Evolutionary conservation across 2,888 invertebrate species (phyloP), one percentile per base, ranked within the genome.

Genomic region (Cantharis flavilabris): DNA sequence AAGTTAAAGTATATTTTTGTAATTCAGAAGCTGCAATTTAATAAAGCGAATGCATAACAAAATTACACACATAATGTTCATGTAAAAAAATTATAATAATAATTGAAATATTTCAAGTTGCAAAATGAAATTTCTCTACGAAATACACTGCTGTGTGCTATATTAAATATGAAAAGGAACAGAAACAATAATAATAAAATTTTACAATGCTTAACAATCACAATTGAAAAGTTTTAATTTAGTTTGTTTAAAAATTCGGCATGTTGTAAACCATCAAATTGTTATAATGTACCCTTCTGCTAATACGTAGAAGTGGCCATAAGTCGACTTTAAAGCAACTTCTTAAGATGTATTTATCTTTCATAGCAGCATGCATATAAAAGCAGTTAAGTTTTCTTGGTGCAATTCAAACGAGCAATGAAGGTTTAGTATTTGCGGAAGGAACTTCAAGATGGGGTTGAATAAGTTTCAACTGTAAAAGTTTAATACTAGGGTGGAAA

Each of bases 401-500:
- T 75, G 75, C 75, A 75, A 75, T 75, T 75, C 75, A 70, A 75
- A 76, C 73, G 71, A 77, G 71, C 72, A 77, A 77, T 70, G 64
- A 77, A 72, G 71, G 63, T 71, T 74, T 71, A 71, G 71, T 77
- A 77, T 77, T 75, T 74, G 76, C 65, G 49, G 64, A 74, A 74
- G 77, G 69, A 71, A 49, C 74, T 73, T 63, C 18, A 70, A 64
- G 69, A 69, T 75, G 74, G 69, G 77, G 67, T 75, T 49, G 74
- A 75, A 72, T 73, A 70, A 75, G 69, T 75, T 71, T 33, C 70
- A 62, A 65, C 69, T 76, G 75, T 75, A 75, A 75, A 79, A 79
- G 79, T 79, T 74, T 75, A 73, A 79, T 77, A 72, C 77, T 62
- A 67, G 75, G 72, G 69, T 72, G 33, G 65, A 72, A 73, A 77